A percentile compares a stretch with the other conserved stretches of the same genome.
Evolutionary conservation across 1,140 invertebrate species (phyloP).

Genomic region (Periplaneta americana): DNA sequence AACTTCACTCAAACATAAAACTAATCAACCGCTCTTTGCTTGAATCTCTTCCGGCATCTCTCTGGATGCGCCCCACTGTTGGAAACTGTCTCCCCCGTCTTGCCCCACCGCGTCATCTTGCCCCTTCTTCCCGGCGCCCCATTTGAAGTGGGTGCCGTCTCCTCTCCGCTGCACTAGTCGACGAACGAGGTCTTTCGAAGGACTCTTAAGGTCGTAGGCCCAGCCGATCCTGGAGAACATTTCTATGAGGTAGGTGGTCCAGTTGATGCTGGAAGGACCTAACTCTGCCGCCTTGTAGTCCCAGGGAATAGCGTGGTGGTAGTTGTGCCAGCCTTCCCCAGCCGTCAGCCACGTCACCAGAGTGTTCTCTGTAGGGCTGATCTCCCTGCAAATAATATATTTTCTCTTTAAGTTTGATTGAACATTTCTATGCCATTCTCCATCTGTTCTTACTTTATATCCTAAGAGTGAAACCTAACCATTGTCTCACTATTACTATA

Average conservation of each 20-base stretch:
- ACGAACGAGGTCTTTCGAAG: conserved; percentile 48
- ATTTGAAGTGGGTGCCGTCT: conserved; percentile 52
- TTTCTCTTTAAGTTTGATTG: no score
- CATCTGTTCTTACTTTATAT: no score
- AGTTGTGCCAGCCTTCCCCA: conserved; percentile 75
- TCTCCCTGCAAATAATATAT: conserved; percentile 55
- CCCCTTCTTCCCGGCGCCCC: conserved; percentile 20
- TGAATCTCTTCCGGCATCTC: background rate
- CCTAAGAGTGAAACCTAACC: no score
- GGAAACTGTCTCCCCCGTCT: background rate
- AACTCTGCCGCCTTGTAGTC: conserved; percentile 41
- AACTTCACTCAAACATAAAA: no score
- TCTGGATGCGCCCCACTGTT: background rate
- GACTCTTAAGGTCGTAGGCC: conserved; percentile 70
- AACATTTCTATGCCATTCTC: no score
- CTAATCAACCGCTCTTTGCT: background rate
- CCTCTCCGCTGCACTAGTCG: conserved; percentile 47
- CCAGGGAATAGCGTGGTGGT: conserved; percentile 67
- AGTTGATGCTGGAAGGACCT: conserved; percentile 36
- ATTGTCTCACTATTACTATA: no score
- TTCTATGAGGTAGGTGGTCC: conserved; percentile 60
- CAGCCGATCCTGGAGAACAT: conserved; percentile 63
- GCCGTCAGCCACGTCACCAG: conserved; percentile 47
- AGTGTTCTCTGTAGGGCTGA: conserved; percentile 57
- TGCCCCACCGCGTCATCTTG: background rate